These are phyloP conservation scores for Stegophylla sp. DNA, from an alignment of 2,888 invertebrate species.

Conservation along the genomic window DNA sequence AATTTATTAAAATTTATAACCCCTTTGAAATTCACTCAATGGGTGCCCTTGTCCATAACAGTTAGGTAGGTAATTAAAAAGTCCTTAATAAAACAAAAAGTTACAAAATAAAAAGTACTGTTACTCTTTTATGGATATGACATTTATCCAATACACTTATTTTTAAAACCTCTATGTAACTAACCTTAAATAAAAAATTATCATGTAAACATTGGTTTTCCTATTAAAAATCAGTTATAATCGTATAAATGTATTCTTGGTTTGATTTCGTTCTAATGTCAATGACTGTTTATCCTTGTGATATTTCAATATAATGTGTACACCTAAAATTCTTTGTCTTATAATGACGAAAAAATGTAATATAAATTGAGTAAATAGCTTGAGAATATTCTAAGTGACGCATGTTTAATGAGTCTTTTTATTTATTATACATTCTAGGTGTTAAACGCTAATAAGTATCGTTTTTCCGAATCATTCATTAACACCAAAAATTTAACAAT, in stretches of 20 bases:
- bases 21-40: too few relatives aligned
- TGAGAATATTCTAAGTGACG: constrained; percentile 1
- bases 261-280: constrained; percentile 3
- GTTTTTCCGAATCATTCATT: constrained; percentile 17
- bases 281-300: constrained; percentile 32
- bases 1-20: too few relatives aligned
- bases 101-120: too few relatives aligned
- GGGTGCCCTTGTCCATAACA: too few relatives aligned
- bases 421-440: constrained; percentile 1
- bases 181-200: too few relatives aligned
- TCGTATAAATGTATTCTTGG: neutral
- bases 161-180: too few relatives aligned
- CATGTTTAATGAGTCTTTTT: constrained; percentile 5
- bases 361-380: neutral
- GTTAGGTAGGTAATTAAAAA: too few relatives aligned
- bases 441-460: neutral
- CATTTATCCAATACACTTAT: too few relatives aligned
- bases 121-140: too few relatives aligned
- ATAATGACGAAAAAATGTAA: constrained; percentile 3
- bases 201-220: too few relatives aligned
- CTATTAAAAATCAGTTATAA: neutral
- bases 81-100: too few relatives aligned
- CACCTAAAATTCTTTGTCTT: constrained; percentile 7
- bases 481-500: constrained; percentile 8
- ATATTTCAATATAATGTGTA: constrained; percentile 5